These are phyloP conservation scores for Gnatocerus cornutus DNA, from an alignment of 2,888 invertebrate species.

Conservation along the genomic window DNA sequence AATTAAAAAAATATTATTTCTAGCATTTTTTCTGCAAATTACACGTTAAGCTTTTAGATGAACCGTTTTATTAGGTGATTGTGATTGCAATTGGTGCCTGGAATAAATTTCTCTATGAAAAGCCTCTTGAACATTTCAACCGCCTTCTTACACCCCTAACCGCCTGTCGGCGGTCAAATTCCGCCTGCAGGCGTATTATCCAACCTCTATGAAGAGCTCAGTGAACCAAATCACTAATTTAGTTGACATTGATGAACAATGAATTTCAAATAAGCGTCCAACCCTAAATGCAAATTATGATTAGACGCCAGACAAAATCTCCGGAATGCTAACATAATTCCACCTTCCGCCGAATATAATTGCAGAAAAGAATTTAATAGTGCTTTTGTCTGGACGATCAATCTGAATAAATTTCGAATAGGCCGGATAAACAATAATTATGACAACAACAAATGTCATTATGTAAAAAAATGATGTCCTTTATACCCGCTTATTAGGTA, in stretches of 20 bases:
- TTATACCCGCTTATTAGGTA: constrained; percentile 61
- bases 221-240: constrained; percentile 17
- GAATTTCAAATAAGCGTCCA: constrained; percentile 1
- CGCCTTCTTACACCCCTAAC: constrained; percentile 66
- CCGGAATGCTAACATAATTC: constrained; percentile 10
- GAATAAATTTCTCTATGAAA: no score
- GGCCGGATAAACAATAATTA: constrained; percentile 52
- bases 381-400: constrained; percentile 13
- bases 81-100: no score
- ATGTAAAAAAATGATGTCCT: constrained; percentile 62
- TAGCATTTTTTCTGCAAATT: no score
- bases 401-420: constrained; percentile 40
- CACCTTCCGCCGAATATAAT: constrained; percentile 17
- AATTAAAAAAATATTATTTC: no score
- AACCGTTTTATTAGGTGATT: no score
- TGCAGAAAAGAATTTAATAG: constrained; percentile 32
- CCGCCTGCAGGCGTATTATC: constrained; percentile 65
- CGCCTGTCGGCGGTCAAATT: constrained; percentile 65
- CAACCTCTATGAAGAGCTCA: constrained; percentile 59
- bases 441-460: constrained; percentile 62
- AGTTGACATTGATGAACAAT: constrained; percentile 12
- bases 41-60: no score
- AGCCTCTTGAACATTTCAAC: constrained; percentile 35
- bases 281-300: constrained; percentile 30
- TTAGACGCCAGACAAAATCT: constrained; percentile 6